Percentiles rank a stretch among this genome's conserved stretches.
These are phyloP conservation scores for Tupaia tana DNA, from an alignment of 2,113 vertebrate species.

Conservation along the genomic window DNA sequence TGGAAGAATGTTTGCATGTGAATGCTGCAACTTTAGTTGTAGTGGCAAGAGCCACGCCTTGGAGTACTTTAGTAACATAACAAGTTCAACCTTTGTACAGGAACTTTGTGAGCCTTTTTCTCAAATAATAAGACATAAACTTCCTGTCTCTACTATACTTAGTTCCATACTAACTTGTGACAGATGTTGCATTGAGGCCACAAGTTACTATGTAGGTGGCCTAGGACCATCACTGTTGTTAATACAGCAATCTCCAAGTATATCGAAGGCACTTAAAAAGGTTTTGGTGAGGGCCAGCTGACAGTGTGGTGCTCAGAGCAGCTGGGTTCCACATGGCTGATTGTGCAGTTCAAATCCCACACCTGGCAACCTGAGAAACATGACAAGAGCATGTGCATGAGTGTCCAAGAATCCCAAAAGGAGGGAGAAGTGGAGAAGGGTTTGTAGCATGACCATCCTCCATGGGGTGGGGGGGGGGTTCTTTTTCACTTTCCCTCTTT, in stretches of 20 bases:
- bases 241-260: neutral
- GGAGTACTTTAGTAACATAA: neutral
- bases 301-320: too few relatives aligned
- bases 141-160: neutral
- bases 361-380: too few relatives aligned
- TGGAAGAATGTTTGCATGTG: neutral
- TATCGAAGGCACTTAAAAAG: neutral
- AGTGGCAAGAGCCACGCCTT: neutral
- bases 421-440: too few relatives aligned
- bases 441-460: too few relatives aligned
- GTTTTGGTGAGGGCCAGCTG: neutral
- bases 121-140: neutral
- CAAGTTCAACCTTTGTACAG: neutral
- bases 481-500: too few relatives aligned
- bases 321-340: too few relatives aligned
- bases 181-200: neutral
- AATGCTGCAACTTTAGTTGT: neutral
- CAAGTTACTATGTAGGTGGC: neutral
- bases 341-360: too few relatives aligned
- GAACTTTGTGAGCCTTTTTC: slow-evolving; percentile 8
- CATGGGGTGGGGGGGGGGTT: too few relatives aligned
- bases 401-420: too few relatives aligned
- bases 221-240: neutral
- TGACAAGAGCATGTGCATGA: too few relatives aligned
- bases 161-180: neutral